Conservation (phyloP, 2,113 vertebrate genomes). For the Eidolon helvum region DNA sequence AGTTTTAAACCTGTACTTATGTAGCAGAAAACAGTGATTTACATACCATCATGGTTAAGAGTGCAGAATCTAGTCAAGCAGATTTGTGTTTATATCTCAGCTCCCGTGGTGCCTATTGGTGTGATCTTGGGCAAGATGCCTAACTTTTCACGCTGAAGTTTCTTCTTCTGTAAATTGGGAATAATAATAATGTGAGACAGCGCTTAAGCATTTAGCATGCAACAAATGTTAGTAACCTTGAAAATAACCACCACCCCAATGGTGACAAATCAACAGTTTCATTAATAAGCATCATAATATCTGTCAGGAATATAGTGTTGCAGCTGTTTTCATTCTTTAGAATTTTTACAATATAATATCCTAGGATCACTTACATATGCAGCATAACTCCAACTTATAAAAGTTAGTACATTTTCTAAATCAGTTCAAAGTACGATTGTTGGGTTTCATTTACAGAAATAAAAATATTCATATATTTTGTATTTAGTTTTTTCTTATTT, state of each 20-base stretch:
- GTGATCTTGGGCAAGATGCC: background rate
- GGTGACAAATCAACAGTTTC: background rate
- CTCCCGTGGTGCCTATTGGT: background rate
- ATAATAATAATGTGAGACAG: background rate
- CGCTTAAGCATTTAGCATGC: background rate
- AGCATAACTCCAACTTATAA: background rate
- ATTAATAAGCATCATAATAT: background rate
- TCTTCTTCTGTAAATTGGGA: background rate
- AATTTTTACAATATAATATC: background rate
- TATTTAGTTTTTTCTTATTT: conserved; percentile 16
- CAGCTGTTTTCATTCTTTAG: background rate
- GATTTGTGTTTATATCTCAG: background rate
- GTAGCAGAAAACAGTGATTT: background rate
- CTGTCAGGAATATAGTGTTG: background rate
- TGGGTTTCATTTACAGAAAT: background rate
- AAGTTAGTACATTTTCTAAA: background rate
- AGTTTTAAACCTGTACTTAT: background rate
- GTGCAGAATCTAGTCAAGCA: background rate
- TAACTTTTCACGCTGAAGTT: background rate
- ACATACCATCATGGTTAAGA: background rate
- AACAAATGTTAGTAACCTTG: background rate
- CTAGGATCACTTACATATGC: background rate
- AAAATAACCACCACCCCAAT: background rate
- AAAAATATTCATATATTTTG: background rate
- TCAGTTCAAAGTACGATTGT: background rate